A percentile compares a stretch with the other conserved stretches of the same genome.
phyloP scores from a whole-genome alignment of 2,888 invertebrate genomes.

The Brassicogethes aeneus region DNA sequence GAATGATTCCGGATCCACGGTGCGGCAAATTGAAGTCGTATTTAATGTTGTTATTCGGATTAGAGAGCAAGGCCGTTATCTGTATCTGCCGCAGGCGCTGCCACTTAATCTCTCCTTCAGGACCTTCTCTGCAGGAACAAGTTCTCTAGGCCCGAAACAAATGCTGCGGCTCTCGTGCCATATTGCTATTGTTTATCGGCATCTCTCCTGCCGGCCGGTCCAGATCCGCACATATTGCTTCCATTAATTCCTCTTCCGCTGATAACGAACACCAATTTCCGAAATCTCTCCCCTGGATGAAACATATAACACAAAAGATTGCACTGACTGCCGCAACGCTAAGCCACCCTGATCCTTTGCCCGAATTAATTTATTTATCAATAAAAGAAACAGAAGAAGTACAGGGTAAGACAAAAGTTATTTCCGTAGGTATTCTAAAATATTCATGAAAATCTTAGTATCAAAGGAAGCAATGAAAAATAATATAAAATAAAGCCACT shows the following conservation, averaged over 20 bases:
- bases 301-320: too few species aligned
- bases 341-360: too few species aligned
- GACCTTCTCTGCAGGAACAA: conserved; percentile 14
- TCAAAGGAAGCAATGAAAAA: too few species aligned
- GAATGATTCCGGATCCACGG: conserved; percentile 42
- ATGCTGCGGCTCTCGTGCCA: conserved; percentile 13
- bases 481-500: too few species aligned
- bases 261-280: not conserved
- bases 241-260: not conserved
- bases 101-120: conserved; percentile 37
- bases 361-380: too few species aligned
- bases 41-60: conserved; percentile 47
- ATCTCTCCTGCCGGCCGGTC: not conserved
- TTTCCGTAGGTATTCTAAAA: too few species aligned
- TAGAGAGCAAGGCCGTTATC: conserved; percentile 39
- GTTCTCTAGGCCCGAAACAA: conserved; percentile 8
- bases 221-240: not conserved
- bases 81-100: conserved; percentile 39
- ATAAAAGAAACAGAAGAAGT: too few species aligned
- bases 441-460: too few species aligned
- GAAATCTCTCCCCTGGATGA: too few species aligned
- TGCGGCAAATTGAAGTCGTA: conserved; percentile 47
- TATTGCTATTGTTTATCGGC: conserved; percentile 18
- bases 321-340: too few species aligned
- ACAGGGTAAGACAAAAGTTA: too few species aligned